Evolutionary conservation across 2,888 invertebrate species (phyloP).

Genomic region (Phanerotoma sp.): DNA sequence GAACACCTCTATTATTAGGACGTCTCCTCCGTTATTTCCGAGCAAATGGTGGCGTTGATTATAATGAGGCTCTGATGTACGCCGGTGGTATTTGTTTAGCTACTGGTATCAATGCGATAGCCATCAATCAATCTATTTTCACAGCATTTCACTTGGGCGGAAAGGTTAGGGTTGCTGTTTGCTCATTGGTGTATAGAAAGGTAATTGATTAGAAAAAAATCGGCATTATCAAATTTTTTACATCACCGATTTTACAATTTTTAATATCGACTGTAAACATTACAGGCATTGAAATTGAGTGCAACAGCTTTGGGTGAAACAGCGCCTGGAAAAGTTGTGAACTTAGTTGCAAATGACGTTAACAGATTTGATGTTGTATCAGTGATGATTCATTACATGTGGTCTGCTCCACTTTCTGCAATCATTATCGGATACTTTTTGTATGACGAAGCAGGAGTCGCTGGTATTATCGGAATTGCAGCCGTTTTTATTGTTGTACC

Average conservation of each 20-base stretch:
- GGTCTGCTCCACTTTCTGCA: constrained; percentile 78
- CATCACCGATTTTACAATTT: too few relatives aligned
- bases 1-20: constrained; percentile 69
- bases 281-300: constrained; percentile 65
- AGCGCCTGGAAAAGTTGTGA: constrained; percentile 62
- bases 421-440: constrained; percentile 76
- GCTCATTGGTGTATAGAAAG: constrained; percentile 84
- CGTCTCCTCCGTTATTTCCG: constrained; percentile 68
- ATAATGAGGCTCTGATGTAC: constrained; percentile 46
- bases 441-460: constrained; percentile 73
- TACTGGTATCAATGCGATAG: constrained; percentile 59
- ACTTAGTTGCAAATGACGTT: constrained; percentile 81
- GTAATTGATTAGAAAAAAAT: too few relatives aligned
- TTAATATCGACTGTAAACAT: constrained; percentile 15
- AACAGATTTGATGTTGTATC: constrained; percentile 89
- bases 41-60: constrained; percentile 33
- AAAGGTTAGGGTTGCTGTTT: constrained; percentile 78
- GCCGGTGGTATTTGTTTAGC: constrained; percentile 51
- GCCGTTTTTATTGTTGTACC: constrained; percentile 84
- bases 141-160: constrained; percentile 76
- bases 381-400: constrained; percentile 86
- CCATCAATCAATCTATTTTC: constrained; percentile 69
- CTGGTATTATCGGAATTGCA: constrained; percentile 79
- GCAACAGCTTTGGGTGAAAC: constrained; percentile 76
- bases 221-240: too few relatives aligned